phyloP scores from a whole-genome alignment of 2,113 vertebrate genomes.

The Corydoras sp. region DNA sequence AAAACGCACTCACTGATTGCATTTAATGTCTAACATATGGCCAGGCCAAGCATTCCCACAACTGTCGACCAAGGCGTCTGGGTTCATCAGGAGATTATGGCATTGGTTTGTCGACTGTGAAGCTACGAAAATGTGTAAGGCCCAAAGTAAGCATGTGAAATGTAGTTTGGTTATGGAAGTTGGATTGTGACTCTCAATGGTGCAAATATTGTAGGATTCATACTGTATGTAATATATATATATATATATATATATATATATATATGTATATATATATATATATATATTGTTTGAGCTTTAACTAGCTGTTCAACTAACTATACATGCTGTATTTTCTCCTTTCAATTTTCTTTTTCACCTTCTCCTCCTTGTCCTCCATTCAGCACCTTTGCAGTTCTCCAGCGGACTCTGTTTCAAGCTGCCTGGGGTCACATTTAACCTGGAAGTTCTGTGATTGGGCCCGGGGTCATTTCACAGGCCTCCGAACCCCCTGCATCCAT shows the following conservation, averaged over 20 bases:
- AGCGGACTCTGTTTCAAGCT: conserved; percentile 48
- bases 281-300: too few species aligned
- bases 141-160: too few species aligned
- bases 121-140: too few species aligned
- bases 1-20: conserved; percentile 49
- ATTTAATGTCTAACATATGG: conserved; percentile 57
- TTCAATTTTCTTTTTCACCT: background rate
- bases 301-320: too few species aligned
- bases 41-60: conserved; percentile 40
- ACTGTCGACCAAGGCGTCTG: conserved; percentile 40
- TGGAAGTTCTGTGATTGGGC: conserved; percentile 69
- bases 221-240: too few species aligned
- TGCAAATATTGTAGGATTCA: too few species aligned
- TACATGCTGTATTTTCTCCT: too few species aligned
- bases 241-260: too few species aligned
- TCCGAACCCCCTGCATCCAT: conserved; percentile 57
- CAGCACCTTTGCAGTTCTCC: conserved; percentile 52
- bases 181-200: too few species aligned
- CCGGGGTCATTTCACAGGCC: conserved; percentile 58
- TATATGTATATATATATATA: too few species aligned
- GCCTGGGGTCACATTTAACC: conserved; percentile 65
- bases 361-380: conserved; percentile 31
- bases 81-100: conserved; percentile 33
- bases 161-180: too few species aligned
- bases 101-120: background rate